Evolutionary conservation across 1,140 invertebrate species (phyloP), one percentile per base, ranked within the genome.

Genomic region (Pachypeltis micranthus): DNA sequence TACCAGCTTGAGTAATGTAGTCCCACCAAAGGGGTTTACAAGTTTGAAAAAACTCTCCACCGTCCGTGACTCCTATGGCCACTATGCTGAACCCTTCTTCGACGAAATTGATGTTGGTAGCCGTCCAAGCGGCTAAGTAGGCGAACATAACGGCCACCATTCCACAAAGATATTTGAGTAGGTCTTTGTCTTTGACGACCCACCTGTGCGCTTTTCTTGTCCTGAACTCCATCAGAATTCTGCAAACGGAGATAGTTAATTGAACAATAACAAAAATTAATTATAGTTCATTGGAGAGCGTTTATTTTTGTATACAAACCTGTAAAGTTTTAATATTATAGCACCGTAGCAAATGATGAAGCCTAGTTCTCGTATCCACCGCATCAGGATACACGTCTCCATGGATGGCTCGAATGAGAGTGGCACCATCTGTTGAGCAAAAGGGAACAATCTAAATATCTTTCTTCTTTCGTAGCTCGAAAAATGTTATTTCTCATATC

Each of bases 341-440:
- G 89, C 87, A 21, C 93, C 92, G 74, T 95, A 96, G 71, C 88
- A 90, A 51, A 91, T 83, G 47, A 90, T 84, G 74, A 95, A 96
- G 19, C 93, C 93, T 19, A 94, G 75, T 74, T 94, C 91, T 34
- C 92, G 79, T 14, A 91, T 78, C 91, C 91, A 96, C 1, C 91
- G 88, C 69, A 91, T 85, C 62, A 90, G 72, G 34, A 93, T 72
- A 72, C 91, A 94, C 39, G 84, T 84, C 69, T 82, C 79, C 54
- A 82, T 79, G 27, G 84, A 84, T 61, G 85, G 84, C 64, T 87
- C 81, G 74, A 92, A 85, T 72, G 87, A 90, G 71, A 88, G 85
- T 47, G 90, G 80, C 44, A 91, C 81, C 61, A 91, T 87, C 90
- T 93, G 69, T n/a, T n/a, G n/a, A n/a, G n/a, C n/a, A n/a, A n/a